A percentile compares a stretch with the other conserved stretches of the same genome.
These are phyloP conservation scores for Drosophila multiciliata DNA, from an alignment of 2,888 invertebrate species.

Conservation along the genomic window DNA sequence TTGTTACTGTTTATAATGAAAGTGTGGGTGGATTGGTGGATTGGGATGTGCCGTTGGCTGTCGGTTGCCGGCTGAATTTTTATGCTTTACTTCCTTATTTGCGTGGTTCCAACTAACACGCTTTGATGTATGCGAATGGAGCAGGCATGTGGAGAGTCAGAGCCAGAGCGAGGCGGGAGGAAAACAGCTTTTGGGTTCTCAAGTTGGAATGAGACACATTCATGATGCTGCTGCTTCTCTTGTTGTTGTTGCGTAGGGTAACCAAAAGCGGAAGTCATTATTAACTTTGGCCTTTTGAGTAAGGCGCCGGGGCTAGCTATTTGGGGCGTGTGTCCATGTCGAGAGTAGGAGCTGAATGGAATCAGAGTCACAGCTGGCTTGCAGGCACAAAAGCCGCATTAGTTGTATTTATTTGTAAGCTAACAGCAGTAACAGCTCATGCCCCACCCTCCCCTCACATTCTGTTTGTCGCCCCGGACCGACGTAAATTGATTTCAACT, in stretches of 20 bases:
- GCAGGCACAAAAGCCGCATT: slow-evolving; percentile 81
- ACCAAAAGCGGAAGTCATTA: slow-evolving; percentile 79
- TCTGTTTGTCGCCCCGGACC: slow-evolving; percentile 23
- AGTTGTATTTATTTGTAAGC: slow-evolving; percentile 81
- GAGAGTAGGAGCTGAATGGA: slow-evolving; percentile 17
- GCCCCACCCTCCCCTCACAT: background rate
- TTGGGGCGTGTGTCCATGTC: slow-evolving; percentile 38
- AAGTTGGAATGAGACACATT: slow-evolving; percentile 15
- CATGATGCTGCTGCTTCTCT: slow-evolving; percentile 21
- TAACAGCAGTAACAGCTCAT: slow-evolving; percentile 66
- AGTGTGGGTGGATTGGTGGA: slow-evolving; percentile 52
- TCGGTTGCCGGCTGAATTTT: slow-evolving; percentile 67
- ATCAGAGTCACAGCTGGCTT: slow-evolving; percentile 67
- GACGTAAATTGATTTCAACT: slow-evolving; percentile 79
- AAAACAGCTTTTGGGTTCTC: slow-evolving; percentile 12
- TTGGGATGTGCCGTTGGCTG: slow-evolving; percentile 42
- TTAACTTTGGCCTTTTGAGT: slow-evolving; percentile 75
- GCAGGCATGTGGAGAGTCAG: slow-evolving; percentile 65
- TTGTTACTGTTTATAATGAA: slow-evolving; percentile 70
- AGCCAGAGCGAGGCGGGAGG: background rate
- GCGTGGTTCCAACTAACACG: slow-evolving; percentile 71
- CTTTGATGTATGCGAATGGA: slow-evolving; percentile 76
- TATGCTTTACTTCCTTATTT: slow-evolving; percentile 74
- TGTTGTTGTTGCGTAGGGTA: slow-evolving; percentile 72
- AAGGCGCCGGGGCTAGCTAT: slow-evolving; percentile 43